phyloP scores from a whole-genome alignment of 2,797 vertebrate species.

The Eleutherodactylus coqui region DNA sequence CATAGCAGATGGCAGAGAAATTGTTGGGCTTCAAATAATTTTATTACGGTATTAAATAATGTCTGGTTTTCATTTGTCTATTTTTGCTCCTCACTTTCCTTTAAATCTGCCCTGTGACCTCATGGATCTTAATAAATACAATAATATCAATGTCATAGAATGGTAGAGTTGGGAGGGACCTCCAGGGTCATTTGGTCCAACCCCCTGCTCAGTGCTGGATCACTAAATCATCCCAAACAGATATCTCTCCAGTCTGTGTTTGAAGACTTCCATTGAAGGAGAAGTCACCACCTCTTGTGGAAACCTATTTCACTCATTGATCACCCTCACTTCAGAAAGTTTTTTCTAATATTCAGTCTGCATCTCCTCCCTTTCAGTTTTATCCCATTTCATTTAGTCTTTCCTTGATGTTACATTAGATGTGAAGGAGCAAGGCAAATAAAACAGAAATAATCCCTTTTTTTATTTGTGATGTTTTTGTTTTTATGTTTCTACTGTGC shows the following conservation, averaged over 20 bases:
- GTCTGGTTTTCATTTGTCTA: neutral
- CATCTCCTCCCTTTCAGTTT: no score
- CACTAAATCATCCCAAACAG: no score
- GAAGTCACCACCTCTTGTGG: no score
- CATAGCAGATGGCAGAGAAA: slow-evolving; percentile 19
- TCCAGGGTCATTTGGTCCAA: no score
- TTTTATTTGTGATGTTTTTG: neutral
- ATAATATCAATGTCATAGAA: neutral
- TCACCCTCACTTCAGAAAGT: no score
- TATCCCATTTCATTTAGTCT: no score
- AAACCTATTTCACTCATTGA: no score
- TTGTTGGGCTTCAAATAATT: slow-evolving; percentile 11
- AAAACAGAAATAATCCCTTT: neutral
- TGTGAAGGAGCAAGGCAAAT: neutral
- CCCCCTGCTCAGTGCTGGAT: no score
- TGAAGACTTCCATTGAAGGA: no score
- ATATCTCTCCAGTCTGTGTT: no score
- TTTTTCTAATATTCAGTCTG: no score
- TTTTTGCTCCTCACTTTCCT: neutral
- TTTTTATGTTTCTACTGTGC: neutral
- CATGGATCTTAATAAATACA: neutral
- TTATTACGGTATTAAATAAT: slow-evolving; percentile 28
- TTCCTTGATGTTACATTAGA: neutral
- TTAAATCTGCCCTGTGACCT: neutral
- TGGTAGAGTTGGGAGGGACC: no score